Percentiles rank a stretch among this genome's conserved stretches.
Evolutionary conservation across 2,888 invertebrate genomes (phyloP).

Genomic region (Arge pagana): DNA sequence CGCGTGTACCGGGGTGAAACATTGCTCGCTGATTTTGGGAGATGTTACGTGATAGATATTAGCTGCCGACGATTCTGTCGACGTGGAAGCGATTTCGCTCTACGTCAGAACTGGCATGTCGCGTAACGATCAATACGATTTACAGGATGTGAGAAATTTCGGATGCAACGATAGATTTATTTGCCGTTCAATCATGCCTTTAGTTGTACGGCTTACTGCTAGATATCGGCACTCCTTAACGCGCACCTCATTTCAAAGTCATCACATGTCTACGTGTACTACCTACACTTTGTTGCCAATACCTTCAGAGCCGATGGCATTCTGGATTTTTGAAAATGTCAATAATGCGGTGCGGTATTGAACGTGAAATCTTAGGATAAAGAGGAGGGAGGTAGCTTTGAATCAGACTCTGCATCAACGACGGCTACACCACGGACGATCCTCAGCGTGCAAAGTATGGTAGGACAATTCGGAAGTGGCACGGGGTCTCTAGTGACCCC

Average conservation of each 20-base stretch:
- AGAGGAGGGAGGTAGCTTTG: slow-evolving; percentile 68
- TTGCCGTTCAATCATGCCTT: too few relatives aligned
- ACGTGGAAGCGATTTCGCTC: too few relatives aligned
- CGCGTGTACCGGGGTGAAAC: too few relatives aligned
- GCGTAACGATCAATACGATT: too few relatives aligned
- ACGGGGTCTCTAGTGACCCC: slow-evolving; percentile 56
- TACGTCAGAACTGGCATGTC: too few relatives aligned
- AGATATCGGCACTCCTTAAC: slow-evolving; percentile 19
- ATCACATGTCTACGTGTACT: too few relatives aligned
- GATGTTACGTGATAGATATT: too few relatives aligned
- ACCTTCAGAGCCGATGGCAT: slow-evolving; percentile 6
- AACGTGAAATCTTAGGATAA: slow-evolving; percentile 54
- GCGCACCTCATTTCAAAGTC: slow-evolving; percentile 9
- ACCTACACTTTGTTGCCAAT: slow-evolving; percentile 6
- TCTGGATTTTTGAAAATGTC: slow-evolving; percentile 1
- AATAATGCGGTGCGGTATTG: slow-evolving; percentile 21
- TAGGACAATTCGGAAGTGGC: slow-evolving; percentile 48
- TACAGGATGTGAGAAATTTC: too few relatives aligned
- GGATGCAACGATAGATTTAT: too few relatives aligned
- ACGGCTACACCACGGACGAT: slow-evolving; percentile 73
- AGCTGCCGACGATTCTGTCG: too few relatives aligned
- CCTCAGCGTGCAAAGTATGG: slow-evolving; percentile 62
- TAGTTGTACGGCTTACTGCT: slow-evolving; percentile 21
- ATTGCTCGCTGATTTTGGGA: too few relatives aligned
- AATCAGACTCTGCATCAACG: slow-evolving; percentile 79